Base-by-base conservation (phyloP, 92 coral and sea anemone species). In the Parazoanthus swiftii region DNA sequence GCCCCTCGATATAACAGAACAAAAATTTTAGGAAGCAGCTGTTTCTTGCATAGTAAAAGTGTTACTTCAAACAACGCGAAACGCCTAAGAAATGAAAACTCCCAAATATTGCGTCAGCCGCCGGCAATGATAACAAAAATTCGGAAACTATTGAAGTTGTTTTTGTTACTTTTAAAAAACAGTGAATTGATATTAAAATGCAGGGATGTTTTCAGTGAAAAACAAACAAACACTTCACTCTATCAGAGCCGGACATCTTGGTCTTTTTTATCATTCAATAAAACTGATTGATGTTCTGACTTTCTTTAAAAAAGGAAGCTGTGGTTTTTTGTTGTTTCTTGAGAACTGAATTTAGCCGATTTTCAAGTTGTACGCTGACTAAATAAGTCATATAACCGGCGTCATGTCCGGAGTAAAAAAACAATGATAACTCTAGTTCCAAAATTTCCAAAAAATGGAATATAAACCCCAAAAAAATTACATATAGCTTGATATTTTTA, bases 251-350 rank as follows among this genome's bases (percentile, higher is more conserved):
- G 33, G 3, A 54, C 48, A 20, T 23, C 58, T 77, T 42, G 58
- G 15, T 21, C 48, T 10, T 29, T 29, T 38, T 35, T 43, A 23
- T 38, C 18, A 72, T 25, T 25, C 39, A 72, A 8, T 72, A 7
- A 72, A 72, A 72, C 29, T 72, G 15, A 72, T 72, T 29, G 76
- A 72, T 72, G 76, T 72, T 15, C 76, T 42, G 39, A 72, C 76
- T 72, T 72, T 42, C 33, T 72, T 68, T 29, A 29, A 68, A 68
- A 72, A 72, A 72, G 29, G 39, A 29, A 7, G 76, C 76, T 29
- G 76, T 72, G 76, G 76, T 6, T 72, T 29, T 72, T 72, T 68
- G 39, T 72, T 72, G 76, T 72, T 72, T 29, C 58, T 72, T 72
- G 75, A 70, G 36, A 70, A 70, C 26, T 70, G 36, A 23, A 66